Base-by-base conservation (phyloP, 1,140 invertebrate genomes). In the Brachionus sp. region DNA sequence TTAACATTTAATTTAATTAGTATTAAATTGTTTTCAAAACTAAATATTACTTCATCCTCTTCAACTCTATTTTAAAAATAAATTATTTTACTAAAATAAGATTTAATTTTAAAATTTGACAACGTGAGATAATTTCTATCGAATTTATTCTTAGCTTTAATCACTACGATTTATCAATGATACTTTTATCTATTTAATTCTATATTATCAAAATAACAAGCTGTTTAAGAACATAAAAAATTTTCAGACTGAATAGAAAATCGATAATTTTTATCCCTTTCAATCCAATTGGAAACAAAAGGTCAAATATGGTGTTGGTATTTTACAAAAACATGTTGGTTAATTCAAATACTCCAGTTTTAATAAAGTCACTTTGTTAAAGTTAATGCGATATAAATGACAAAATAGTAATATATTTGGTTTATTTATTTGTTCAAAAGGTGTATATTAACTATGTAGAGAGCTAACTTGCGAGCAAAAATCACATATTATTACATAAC, bases 401-500 rank as follows among this genome's bases (percentile, higher is more conserved):
- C 50, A 57, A 57, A 57, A 57, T 5, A 57, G 50, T 57, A 57
- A 57, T 57, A 57, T 57, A 19, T 57, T 57, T 57, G 16, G 50
- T 19, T 19, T 57, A 25, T 57, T 57, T 57, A 57, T 57, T 57
- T 57, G 19, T 57, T 19, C 19, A 23, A 57, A 42, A 57, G 50
- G 50, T 57, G 50, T 57, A 19, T 57, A 57, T 57, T 57, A 57
- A 57, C 50, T 19, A 57, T 19, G 19, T 57, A 57, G 50, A 57
- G 50, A 57, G 50, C 50, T 57, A 19, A 19, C 16, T 57, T 57
- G 50, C 19, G 50, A 57, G 50, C 50, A 57, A 57, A 57, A 57
- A 57, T 57, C 50, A 57, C 50, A 57, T 57, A 57, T 57, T 57
- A 57, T 57, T 57, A 57, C 50, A 57, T 57, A 57, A 57, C 50